phyloP scores from a whole-genome alignment of 2,888 invertebrate species.

The Ichneumoninae sp. region DNA sequence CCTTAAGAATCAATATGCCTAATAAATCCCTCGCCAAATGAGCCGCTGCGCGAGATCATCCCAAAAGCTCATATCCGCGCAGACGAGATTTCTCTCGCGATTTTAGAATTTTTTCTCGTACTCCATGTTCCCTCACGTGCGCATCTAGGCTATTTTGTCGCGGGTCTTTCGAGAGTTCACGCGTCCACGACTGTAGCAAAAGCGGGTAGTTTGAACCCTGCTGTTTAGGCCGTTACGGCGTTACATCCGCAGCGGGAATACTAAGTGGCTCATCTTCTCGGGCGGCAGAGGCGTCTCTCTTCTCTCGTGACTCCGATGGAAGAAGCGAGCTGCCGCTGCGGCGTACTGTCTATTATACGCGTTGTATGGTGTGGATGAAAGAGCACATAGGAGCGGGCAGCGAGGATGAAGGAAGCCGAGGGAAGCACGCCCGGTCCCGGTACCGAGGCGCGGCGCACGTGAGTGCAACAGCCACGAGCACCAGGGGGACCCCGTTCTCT shows the following conservation, averaged over 20 bases:
- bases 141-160: conserved; percentile 24
- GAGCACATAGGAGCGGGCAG: conserved; percentile 5
- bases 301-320: conserved; percentile 60
- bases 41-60: neutral
- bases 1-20: conserved; percentile 62
- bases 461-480: conserved; percentile 47
- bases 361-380: neutral
- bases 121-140: neutral
- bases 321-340: conserved; percentile 44
- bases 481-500: conserved; percentile 58
- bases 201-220: conserved; percentile 19
- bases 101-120: neutral
- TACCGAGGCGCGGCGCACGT: conserved; percentile 44
- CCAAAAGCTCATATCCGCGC: neutral
- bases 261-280: conserved; percentile 72
- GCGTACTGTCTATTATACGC: conserved; percentile 10
- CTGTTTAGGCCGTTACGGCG: conserved; percentile 54
- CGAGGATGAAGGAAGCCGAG: conserved; percentile 11
- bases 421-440: conserved; percentile 32
- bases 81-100: no score
- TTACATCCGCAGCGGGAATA: conserved; percentile 69
- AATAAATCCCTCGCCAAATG: conserved; percentile 47
- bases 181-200: conserved; percentile 27
- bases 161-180: conserved; percentile 45
- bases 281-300: conserved; percentile 57